Evolutionary conservation across 2,113 vertebrate genomes (phyloP).

Genomic region (Stegastes partitus): DNA sequence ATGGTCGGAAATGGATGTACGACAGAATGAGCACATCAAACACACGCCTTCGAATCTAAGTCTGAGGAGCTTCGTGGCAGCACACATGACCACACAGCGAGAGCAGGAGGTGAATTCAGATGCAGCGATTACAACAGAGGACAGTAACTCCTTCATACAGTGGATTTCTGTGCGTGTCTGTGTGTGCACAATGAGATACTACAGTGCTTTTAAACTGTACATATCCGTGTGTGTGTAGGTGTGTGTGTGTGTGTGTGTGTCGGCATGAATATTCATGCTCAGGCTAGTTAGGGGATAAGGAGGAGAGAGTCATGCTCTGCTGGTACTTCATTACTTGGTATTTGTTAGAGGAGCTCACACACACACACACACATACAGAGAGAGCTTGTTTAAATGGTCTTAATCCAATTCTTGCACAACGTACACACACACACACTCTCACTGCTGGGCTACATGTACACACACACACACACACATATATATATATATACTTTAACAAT

Average conservation of each 20-base stretch:
- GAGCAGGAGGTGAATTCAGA: conserved; percentile 34
- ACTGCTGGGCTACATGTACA: not conserved
- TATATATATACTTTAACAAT: not conserved
- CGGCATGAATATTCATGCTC: conserved; percentile 66
- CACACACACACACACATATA: not conserved
- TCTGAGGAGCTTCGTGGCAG: not conserved
- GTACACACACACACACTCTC: conserved; percentile 7
- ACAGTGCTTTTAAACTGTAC: conserved; percentile 12
- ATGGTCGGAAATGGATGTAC: not conserved
- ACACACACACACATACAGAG: conserved; percentile 19
- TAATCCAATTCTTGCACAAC: conserved; percentile 35
- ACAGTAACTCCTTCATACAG: conserved; percentile 27
- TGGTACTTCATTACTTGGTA: conserved; percentile 59
- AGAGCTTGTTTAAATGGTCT: conserved; percentile 40
- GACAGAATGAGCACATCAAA: not conserved
- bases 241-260: conserved; percentile 39
- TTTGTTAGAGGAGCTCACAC: conserved; percentile 50
- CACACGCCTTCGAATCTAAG: conserved; percentile 1
- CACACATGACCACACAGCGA: conserved; percentile 16
- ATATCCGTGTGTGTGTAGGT: conserved; percentile 6
- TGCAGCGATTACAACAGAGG: conserved; percentile 42
- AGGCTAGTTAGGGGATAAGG: conserved; percentile 47
- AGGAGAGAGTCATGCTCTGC: conserved; percentile 52
- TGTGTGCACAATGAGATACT: not conserved
- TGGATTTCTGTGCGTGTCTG: conserved; percentile 2